Evolutionary conservation across 2,113 vertebrate genomes (phyloP).

Genomic region (Lethenteron reissneri): DNA sequence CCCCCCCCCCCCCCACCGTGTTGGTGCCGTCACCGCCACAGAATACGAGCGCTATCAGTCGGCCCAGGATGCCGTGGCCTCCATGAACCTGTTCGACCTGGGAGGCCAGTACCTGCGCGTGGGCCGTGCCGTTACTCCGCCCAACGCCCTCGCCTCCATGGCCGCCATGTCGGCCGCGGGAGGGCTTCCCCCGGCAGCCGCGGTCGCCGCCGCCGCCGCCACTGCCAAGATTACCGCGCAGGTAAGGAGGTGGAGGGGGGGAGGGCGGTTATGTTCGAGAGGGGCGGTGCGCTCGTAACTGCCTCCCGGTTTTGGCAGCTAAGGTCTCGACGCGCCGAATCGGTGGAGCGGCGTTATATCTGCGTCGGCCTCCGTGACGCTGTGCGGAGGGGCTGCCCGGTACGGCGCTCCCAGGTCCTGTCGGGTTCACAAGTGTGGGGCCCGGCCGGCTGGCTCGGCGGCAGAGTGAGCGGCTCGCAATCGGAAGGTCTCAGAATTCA

Average conservation of each 20-base stretch:
- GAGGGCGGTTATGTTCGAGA: too few species aligned
- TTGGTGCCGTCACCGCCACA: not conserved
- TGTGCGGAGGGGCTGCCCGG: too few species aligned
- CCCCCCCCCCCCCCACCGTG: not conserved
- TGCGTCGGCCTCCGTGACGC: too few species aligned
- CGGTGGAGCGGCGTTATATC: too few species aligned
- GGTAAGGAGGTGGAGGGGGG: not conserved
- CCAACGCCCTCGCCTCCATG: conserved; percentile 1
- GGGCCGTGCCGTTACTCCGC: not conserved
- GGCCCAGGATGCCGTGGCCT: not conserved
- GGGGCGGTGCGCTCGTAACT: too few species aligned
- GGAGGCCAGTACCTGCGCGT: conserved; percentile 3
- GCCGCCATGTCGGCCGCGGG: not conserved
- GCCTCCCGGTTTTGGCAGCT: too few species aligned
- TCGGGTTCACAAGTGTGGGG: too few species aligned
- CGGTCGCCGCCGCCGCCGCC: not conserved
- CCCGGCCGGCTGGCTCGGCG: too few species aligned
- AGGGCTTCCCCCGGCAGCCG: not conserved
- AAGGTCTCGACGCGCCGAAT: too few species aligned
- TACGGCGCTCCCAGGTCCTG: too few species aligned
- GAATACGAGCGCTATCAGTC: not conserved
- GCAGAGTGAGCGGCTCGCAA: too few species aligned
- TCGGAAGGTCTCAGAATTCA: too few species aligned
- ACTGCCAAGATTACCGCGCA: not conserved
- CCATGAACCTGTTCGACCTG: conserved; percentile 3